phyloP scores from a whole-genome alignment of 2,888 invertebrate species.

The Gandaritis pyraliata region DNA sequence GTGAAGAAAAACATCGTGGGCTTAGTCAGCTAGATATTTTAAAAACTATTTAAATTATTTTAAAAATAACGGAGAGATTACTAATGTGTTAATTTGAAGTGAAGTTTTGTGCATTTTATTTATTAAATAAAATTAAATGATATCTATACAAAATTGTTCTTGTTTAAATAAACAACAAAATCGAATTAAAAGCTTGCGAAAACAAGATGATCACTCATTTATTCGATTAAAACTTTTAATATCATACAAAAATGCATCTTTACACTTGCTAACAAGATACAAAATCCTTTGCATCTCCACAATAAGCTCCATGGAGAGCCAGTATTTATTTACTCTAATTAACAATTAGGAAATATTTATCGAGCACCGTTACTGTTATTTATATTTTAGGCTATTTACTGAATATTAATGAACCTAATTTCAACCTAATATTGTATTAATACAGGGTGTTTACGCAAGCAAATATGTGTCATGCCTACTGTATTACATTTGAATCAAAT shows the following conservation, averaged over 20 bases:
- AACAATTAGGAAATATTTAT: slow-evolving; percentile 29
- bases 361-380: slow-evolving; percentile 20
- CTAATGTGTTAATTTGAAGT: too few relatives aligned
- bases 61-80: too few relatives aligned
- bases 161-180: slow-evolving; percentile 14
- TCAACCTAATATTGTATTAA: not conserved
- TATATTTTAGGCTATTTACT: slow-evolving; percentile 16
- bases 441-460: too few relatives aligned
- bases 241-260: slow-evolving; percentile 16
- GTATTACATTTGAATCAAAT: too few relatives aligned
- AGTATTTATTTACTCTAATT: slow-evolving; percentile 29
- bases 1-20: too few relatives aligned
- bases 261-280: not conserved
- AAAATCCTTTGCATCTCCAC: slow-evolving; percentile 10
- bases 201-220: slow-evolving; percentile 36
- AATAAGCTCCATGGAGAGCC: slow-evolving; percentile 11
- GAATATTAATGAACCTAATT: slow-evolving; percentile 11
- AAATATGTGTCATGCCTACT: too few relatives aligned
- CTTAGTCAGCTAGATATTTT: too few relatives aligned
- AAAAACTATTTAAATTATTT: too few relatives aligned
- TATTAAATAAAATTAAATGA: too few relatives aligned
- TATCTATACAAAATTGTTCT: too few relatives aligned
- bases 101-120: too few relatives aligned
- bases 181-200: slow-evolving; percentile 30
- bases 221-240: slow-evolving; percentile 22